Base-by-base conservation (phyloP, 2,888 invertebrate species). In the Stegophylla sp. region DNA sequence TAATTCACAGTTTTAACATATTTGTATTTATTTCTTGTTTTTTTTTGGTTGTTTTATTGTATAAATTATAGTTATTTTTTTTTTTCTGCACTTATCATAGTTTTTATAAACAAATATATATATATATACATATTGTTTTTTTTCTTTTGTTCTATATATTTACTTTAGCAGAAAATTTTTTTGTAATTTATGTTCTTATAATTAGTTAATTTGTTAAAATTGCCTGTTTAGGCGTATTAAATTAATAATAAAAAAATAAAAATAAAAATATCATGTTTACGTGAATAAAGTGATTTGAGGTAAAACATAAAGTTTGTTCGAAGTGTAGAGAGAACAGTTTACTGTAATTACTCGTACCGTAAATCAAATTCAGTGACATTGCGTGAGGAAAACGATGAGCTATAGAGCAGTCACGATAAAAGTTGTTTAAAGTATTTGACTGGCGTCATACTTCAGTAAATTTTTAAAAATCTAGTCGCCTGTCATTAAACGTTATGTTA, bases 401-500 rank as follows among this genome's bases (percentile, higher is more conserved):
- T 26, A 20, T 20, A n/a, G 13, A 59, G 26, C 9, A 73, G 72
- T 73, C 43, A 73, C 43, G 72, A 73, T 23, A 73, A 20, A 43
- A 41, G 20, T 34, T n/a, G 1, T 34, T 63, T 41, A 20, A 71
- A 71, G 34, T 53, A 53, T 71, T 71, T 71, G 20, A 23, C 3
- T 34, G 69, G 71, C 41, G 20, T 53, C 45, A 13, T 56, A 26
- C 12, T 7, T 12, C n/a, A n/a, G 15, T 13, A 12, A 0, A 4
- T 72, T 69, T 26, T 20, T n/a, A 73, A 71, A 61, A 59, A 26
- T 43, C 10, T 9, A 26, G 43, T 61, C 43, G 10, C 10, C 20
- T n/a, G 63, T 75, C 74, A 20, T 74, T 74, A 20, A 34, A 28
- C 28, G 28, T 73, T 28, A 75, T n/a, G n/a, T n/a, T 75, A 63